A percentile compares a stretch with the other conserved stretches of the same genome.
Evolutionary conservation across 2,797 vertebrate genomes (phyloP).

Genomic region (Galago senegalensis): DNA sequence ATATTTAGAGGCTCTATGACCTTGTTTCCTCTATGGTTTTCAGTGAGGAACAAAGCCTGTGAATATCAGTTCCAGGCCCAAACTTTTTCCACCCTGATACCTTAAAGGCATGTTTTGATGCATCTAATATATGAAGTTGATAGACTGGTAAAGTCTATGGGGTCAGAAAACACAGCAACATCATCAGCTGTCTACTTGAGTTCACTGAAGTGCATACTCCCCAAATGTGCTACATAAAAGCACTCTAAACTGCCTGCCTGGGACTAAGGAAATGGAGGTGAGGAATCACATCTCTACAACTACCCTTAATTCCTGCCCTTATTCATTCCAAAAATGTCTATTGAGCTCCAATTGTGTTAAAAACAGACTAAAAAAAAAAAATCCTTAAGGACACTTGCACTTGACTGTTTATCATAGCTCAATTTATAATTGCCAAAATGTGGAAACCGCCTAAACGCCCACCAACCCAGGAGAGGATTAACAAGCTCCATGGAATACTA

Average conservation of each 20-base stretch:
- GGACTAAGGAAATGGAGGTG: not conserved
- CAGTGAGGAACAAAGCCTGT: slow-evolving; percentile 43
- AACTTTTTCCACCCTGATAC: not conserved
- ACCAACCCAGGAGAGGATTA: no score
- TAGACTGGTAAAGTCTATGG: not conserved
- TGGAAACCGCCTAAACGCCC: no score
- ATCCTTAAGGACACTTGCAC: no score
- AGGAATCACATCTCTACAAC: not conserved
- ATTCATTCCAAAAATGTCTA: not conserved
- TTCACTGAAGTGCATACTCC: not conserved
- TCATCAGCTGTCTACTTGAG: not conserved
- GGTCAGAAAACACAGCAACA: not conserved
- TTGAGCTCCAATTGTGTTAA: not conserved
- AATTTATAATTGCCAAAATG: no score
- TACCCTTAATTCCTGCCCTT: not conserved
- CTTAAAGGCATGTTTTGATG: not conserved
- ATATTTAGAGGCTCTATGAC: not conserved
- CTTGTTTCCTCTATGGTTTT: slow-evolving; percentile 45
- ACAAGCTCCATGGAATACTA: no score
- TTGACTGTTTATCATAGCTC: no score
- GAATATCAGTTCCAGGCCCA: not conserved
- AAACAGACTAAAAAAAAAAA: not conserved
- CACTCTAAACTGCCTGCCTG: not conserved
- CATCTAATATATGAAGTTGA: not conserved
- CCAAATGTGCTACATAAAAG: not conserved